A percentile compares a stretch with the other conserved stretches of the same genome.
Evolutionary conservation across 2,797 vertebrate species (phyloP).

Genomic region (Onychomys arenicola): DNA sequence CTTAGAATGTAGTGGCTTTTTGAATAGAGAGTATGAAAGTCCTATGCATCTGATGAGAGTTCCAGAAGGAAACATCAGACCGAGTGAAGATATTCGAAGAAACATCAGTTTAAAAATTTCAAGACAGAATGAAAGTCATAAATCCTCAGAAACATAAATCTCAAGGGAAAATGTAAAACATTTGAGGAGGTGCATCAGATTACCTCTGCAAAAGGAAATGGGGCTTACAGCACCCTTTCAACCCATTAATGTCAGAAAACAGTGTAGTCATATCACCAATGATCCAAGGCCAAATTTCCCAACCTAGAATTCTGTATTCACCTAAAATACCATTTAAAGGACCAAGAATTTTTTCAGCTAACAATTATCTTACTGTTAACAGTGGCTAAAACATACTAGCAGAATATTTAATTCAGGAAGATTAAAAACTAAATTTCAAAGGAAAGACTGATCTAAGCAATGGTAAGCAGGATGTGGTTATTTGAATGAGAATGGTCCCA

Average conservation of each 20-base stretch:
- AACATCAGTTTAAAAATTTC: neutral
- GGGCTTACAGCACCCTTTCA: neutral
- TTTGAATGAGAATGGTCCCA: neutral
- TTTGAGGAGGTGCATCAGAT: neutral
- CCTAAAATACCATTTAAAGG: conserved; percentile 34
- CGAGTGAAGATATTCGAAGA: conserved; percentile 5
- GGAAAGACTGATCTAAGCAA: neutral
- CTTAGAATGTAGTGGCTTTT: neutral
- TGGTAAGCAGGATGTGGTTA: neutral
- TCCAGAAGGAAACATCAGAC: neutral
- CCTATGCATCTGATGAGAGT: neutral
- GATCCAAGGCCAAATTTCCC: neutral
- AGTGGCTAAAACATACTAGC: neutral
- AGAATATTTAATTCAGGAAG: conserved; percentile 6
- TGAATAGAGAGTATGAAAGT: neutral
- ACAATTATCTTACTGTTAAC: neutral
- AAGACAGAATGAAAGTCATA: conserved; percentile 10
- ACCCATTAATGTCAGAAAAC: neutral
- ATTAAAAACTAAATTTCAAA: conserved; percentile 10
- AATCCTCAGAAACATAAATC: conserved; percentile 35
- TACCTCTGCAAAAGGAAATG: neutral
- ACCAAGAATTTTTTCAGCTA: neutral
- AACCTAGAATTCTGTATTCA: neutral
- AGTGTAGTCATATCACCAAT: neutral
- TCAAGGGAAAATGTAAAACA: neutral